These are phyloP conservation scores for Emydoidea blandingii DNA, from an alignment of 2,797 vertebrate genomes.

Conservation along the genomic window DNA sequence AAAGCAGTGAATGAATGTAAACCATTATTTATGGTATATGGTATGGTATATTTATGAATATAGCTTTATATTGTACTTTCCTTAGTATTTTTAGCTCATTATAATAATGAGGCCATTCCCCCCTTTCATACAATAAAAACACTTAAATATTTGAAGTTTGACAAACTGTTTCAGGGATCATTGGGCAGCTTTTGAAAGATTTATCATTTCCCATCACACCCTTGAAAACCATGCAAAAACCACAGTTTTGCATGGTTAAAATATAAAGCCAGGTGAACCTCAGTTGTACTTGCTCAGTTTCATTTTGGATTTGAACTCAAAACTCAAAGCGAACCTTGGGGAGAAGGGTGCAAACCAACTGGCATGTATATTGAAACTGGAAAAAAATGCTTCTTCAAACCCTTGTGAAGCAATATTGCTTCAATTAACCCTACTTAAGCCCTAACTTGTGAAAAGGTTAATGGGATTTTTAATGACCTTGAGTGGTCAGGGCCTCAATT, in stretches of 20 bases:
- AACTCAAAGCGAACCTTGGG: constrained; percentile 15
- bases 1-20: constrained; percentile 61
- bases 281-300: neutral
- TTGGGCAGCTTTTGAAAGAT: neutral
- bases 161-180: neutral
- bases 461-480: constrained; percentile 79
- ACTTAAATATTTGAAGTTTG: neutral
- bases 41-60: neutral
- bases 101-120: constrained; percentile 9
- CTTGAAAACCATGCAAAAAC: neutral
- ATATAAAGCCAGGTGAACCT: neutral
- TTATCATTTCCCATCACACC: neutral
- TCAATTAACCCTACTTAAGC: constrained; percentile 78
- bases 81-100: constrained; percentile 54
- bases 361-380: constrained; percentile 42
- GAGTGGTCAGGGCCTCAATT: constrained; percentile 78
- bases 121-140: constrained; percentile 13
- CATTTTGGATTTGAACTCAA: neutral
- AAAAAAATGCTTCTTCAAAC: constrained; percentile 69
- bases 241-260: neutral
- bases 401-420: constrained; percentile 73
- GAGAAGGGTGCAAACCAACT: constrained; percentile 16
- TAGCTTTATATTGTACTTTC: constrained; percentile 33
- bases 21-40: constrained; percentile 60
- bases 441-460: constrained; percentile 78